These are phyloP conservation scores for Agonopterix heracliana DNA, from an alignment of 2,888 invertebrate species.

Conservation along the genomic window DNA sequence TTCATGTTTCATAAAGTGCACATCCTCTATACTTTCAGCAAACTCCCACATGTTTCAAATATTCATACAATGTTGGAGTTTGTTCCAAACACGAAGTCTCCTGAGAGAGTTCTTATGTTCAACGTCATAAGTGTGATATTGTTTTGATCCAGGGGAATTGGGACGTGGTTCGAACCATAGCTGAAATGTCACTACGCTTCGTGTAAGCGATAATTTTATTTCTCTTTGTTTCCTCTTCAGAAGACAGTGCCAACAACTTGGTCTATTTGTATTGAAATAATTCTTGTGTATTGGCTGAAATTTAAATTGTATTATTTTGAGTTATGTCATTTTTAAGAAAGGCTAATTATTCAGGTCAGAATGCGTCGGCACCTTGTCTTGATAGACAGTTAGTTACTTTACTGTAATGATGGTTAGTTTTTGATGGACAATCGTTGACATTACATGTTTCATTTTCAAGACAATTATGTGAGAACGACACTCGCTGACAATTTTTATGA, in stretches of 20 bases:
- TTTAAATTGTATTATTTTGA: constrained; percentile 31
- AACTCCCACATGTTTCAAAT: constrained; percentile 33
- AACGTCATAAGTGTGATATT: no score
- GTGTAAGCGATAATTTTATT: constrained; percentile 41
- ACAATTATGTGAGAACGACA: no score
- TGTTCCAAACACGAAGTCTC: no score
- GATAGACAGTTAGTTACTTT: not conserved
- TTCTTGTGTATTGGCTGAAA: constrained; percentile 33
- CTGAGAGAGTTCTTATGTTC: no score
- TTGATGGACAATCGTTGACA: constrained; percentile 1
- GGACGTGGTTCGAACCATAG: not conserved
- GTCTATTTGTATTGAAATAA: constrained; percentile 44
- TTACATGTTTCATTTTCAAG: not conserved
- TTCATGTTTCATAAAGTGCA: not conserved
- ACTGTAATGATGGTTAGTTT: not conserved
- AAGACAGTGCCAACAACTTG: constrained; percentile 42
- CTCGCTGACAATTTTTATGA: no score
- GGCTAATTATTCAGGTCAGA: constrained; percentile 13
- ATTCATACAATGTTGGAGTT: constrained; percentile 34
- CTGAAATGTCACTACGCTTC: constrained; percentile 31
- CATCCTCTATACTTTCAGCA: constrained; percentile 1
- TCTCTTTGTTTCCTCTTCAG: constrained; percentile 46
- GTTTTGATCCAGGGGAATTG: no score
- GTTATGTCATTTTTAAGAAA: constrained; percentile 18
- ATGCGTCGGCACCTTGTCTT: constrained; percentile 2